Percentiles rank a stretch among this genome's conserved stretches.
Conservation (phyloP, 1,140 invertebrate genomes). For the Zaprionus africanus region DNA sequence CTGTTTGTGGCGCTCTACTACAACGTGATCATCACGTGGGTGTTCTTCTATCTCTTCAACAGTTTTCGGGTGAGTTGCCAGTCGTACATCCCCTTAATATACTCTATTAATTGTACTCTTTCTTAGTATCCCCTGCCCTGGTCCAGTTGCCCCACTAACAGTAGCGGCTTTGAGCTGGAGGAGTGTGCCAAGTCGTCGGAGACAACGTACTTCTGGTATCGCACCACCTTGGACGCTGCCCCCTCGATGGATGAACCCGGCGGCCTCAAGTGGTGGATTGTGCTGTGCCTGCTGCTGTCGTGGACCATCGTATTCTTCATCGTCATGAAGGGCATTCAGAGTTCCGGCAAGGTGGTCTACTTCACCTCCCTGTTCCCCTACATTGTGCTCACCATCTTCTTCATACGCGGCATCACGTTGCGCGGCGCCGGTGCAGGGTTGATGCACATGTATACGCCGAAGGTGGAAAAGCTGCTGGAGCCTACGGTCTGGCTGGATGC, state of each 20-base stretch:
- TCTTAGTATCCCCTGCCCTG: conserved; percentile 91
- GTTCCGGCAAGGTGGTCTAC: conserved; percentile 98
- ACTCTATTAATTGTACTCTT: too few species aligned
- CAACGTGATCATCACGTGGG: conserved; percentile 99
- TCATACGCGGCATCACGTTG: conserved; percentile 95
- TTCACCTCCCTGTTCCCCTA: conserved; percentile 99
- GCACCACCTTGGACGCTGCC: conserved; percentile 93
- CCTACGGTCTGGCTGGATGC: conserved; percentile 96
- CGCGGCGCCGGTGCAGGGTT: conserved; percentile 95
- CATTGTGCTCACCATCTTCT: conserved; percentile 97
- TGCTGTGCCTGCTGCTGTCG: conserved; percentile 94
- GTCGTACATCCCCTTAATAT: too few species aligned
- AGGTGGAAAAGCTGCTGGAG: conserved; percentile 92
- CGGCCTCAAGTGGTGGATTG: conserved; percentile 97
- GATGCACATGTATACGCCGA: conserved; percentile 96
- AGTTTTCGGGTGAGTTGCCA: conserved; percentile 90
- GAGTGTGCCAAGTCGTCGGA: conserved; percentile 93
- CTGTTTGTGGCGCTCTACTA: conserved; percentile 97
- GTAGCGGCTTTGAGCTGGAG: conserved; percentile 86
- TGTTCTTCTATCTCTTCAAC: conserved; percentile 97
- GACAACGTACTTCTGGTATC: conserved; percentile 96
- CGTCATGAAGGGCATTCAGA: conserved; percentile 99
- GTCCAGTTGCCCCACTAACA: conserved; percentile 92
- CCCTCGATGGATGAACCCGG: conserved; percentile 93
- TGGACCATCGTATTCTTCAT: conserved; percentile 98